Conservation (phyloP, 2,888 invertebrate genomes). For the Hypena proboscidalis region DNA sequence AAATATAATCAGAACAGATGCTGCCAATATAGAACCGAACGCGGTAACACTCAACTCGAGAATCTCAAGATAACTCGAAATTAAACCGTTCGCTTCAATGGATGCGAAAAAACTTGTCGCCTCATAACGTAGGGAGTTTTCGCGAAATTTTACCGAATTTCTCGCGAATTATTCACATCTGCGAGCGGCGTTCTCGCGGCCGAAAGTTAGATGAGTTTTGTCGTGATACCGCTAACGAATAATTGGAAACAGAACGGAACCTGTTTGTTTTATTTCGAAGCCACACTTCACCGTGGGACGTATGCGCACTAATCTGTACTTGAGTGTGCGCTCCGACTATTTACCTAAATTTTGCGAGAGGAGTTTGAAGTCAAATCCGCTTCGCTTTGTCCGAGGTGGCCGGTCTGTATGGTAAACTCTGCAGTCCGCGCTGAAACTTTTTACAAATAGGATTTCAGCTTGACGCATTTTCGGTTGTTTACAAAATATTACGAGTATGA, state of each 20-base stretch:
- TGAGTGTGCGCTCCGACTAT: slow-evolving; percentile 15
- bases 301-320: slow-evolving; percentile 18
- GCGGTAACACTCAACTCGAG: slow-evolving; percentile 29
- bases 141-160: slow-evolving; percentile 40
- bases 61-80: slow-evolving; percentile 34
- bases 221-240: slow-evolving; percentile 53
- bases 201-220: slow-evolving; percentile 72
- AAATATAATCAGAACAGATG: slow-evolving; percentile 38
- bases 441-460: too few relatives aligned
- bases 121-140: slow-evolving; percentile 43
- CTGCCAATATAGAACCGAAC: slow-evolving; percentile 21
- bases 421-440: too few relatives aligned
- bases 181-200: slow-evolving; percentile 41
- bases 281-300: slow-evolving; percentile 7
- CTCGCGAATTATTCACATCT: slow-evolving; percentile 56
- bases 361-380: neutral
- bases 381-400: neutral
- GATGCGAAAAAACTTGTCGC: slow-evolving; percentile 40
- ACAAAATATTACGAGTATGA: too few relatives aligned
- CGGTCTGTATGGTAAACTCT: too few relatives aligned
- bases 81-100: slow-evolving; percentile 37
- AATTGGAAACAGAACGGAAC: slow-evolving; percentile 58
- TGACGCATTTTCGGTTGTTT: too few relatives aligned
- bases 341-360: slow-evolving; percentile 5
- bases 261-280: slow-evolving; percentile 44